Conservation (phyloP, 2,113 vertebrate species). For the Sinocyclocheilus anshuiensis region DNA sequence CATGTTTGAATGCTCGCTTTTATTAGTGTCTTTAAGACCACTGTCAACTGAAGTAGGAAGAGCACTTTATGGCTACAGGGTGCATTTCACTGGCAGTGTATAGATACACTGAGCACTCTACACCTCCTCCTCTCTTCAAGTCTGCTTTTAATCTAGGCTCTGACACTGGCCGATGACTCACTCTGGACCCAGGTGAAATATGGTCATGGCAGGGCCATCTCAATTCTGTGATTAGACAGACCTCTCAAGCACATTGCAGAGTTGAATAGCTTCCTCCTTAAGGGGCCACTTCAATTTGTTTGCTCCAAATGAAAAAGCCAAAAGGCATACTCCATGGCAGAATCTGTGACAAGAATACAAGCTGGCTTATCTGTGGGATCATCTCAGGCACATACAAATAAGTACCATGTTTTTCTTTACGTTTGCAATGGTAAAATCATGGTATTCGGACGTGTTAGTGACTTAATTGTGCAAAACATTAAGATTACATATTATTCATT, state of each 20-base stretch:
- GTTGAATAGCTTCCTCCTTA: conserved; percentile 38
- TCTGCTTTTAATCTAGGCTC: conserved; percentile 6
- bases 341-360: conserved; percentile 1
- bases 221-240: conserved; percentile 34
- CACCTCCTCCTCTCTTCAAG: conserved; percentile 25
- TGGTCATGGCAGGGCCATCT: conserved; percentile 38
- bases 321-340: background rate
- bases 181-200: conserved; percentile 47
- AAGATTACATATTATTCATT: background rate
- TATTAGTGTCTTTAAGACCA: conserved; percentile 8
- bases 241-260: conserved; percentile 32
- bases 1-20: background rate
- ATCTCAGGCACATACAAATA: background rate
- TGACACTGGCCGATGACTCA: conserved; percentile 48
- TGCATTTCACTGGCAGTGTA: background rate
- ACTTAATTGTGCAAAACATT: background rate
- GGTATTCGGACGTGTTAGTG: background rate
- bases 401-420: background rate
- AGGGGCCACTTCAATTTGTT: conserved; percentile 37
- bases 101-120: background rate
- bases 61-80: conserved; percentile 9
- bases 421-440: background rate
- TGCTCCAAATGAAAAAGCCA: conserved; percentile 35
- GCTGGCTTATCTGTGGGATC: background rate
- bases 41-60: background rate